Base-by-base conservation (phyloP, 2,888 invertebrate genomes). In the Micoletzkya japonica region DNA sequence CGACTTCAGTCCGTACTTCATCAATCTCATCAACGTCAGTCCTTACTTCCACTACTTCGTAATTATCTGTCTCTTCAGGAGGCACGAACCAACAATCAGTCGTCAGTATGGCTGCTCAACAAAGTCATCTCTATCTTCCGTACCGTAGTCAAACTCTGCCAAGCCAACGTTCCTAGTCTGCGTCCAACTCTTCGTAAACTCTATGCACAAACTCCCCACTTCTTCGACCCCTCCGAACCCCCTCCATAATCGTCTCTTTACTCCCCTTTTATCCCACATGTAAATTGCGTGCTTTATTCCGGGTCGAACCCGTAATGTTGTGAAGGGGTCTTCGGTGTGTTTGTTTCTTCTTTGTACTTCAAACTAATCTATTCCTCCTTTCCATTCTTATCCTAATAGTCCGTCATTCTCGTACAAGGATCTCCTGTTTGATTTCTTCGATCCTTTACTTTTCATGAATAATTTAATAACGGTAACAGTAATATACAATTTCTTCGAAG, bases 1-100 rank as follows among this genome's bases (percentile, higher is more conserved):
- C 57, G 79, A 78, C 39, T 77, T 77, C 71, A 67, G 68, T 37
- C 70, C 74, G 37, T 81, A 77, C 64, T 79, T 81, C 68, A 59
- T 74, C 32, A 73, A 71, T 36, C 70, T 79, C 26, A 75, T 78
- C 44, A 73, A 74, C 69, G 80, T 60, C 6, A 54, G 37, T 44
- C 28, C 44, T 64, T 64, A 14, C 2, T 30, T 52, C 39, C 39
- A n/a, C 26, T 66, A 28, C 60, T 28, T 44, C 28, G 14, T n/a
- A 17, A 36, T 20, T 58, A 20, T 39, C 17, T 50, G 24, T 73
- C 76, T 30, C 72, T 72, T 37, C 71, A 78, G 74, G 69, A 75
- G 56, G 74, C 74, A 4, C 63, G 57, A 2, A 39, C 58, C 0
- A 56, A 49, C 10, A 58, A 63, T 10, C 69, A 74, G 14, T 64